phyloP scores from a whole-genome alignment of 1,140 invertebrate genomes.

The Brachionus manjavacas region DNA sequence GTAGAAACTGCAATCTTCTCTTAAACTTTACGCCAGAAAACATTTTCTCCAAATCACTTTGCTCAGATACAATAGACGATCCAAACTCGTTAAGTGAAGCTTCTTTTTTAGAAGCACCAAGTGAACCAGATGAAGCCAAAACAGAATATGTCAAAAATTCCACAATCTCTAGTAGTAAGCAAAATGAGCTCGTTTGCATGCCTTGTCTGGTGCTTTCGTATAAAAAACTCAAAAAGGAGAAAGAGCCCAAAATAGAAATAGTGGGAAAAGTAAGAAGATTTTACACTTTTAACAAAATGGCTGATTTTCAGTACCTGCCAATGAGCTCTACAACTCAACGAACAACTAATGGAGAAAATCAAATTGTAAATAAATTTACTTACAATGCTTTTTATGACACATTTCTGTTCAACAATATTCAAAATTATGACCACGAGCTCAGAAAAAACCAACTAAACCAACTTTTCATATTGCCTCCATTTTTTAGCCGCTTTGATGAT shows the following conservation, averaged over 20 bases:
- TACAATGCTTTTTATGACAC: conserved; percentile 34
- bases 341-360: background rate
- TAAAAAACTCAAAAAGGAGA: background rate
- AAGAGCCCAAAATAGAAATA: background rate
- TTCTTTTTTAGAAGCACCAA: background rate
- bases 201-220: background rate
- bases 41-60: conserved; percentile 15
- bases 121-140: background rate
- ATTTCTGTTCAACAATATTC: conserved; percentile 16
- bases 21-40: conserved; percentile 29
- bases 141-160: background rate
- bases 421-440: conserved; percentile 28
- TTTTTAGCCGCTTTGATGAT: conserved; percentile 72
- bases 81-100: background rate
- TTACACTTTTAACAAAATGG: conserved; percentile 63
- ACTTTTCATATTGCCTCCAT: conserved; percentile 69
- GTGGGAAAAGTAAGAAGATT: conserved; percentile 1
- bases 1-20: background rate
- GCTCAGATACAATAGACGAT: background rate
- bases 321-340: conserved; percentile 55
- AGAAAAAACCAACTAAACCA: conserved; percentile 60
- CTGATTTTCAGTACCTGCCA: conserved; percentile 85
- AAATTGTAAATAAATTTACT: conserved; percentile 3
- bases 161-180: background rate
- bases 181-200: background rate